Conservation (phyloP, 2,797 vertebrate species). For the Bovichtus variegatus region DNA sequence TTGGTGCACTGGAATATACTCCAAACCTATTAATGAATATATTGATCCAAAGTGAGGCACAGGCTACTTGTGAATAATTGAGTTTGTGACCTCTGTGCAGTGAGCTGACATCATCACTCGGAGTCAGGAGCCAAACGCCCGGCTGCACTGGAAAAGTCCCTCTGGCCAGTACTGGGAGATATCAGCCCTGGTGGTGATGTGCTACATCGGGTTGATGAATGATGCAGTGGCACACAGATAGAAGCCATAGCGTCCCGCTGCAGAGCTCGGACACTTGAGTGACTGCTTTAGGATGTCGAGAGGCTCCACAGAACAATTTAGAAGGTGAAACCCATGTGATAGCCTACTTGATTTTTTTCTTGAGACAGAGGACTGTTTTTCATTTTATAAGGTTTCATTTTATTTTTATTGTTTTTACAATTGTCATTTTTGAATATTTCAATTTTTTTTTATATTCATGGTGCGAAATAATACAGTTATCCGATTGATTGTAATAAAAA, state of each 20-base stretch:
- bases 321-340: background rate
- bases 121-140: slow-evolving; percentile 26
- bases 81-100: slow-evolving; percentile 50
- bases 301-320: background rate
- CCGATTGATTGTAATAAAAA: background rate
- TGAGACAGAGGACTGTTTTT: background rate
- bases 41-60: slow-evolving; percentile 49
- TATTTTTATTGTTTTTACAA: background rate
- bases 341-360: background rate
- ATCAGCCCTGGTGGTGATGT: slow-evolving; percentile 13
- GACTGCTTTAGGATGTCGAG: background rate
- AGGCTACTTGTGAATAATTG: slow-evolving; percentile 53
- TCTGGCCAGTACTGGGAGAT: slow-evolving; percentile 24
- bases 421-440: background rate
- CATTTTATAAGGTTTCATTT: background rate
- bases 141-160: slow-evolving; percentile 45
- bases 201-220: background rate
- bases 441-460: background rate
- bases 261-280: too few relatives aligned
- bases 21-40: slow-evolving; percentile 36
- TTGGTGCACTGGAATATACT: slow-evolving; percentile 11
- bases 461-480: background rate
- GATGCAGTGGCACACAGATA: background rate
- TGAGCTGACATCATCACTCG: slow-evolving; percentile 54
- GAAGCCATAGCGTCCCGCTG: too few relatives aligned